A percentile compares a stretch with the other conserved stretches of the same genome.
Conservation (phyloP, 1,140 invertebrate species). For the Leptopilina boulardi region DNA sequence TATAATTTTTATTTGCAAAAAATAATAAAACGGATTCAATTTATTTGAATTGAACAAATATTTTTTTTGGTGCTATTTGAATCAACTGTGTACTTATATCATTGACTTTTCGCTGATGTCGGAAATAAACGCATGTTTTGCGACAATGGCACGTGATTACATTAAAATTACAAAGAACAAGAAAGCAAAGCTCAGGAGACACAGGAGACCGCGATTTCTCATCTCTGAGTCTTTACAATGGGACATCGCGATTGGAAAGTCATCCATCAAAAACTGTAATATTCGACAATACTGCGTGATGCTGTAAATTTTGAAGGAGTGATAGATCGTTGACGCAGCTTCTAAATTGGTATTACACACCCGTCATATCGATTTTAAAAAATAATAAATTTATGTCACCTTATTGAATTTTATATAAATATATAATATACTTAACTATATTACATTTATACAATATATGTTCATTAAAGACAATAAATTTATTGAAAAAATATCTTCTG, state of each 20-base stretch:
- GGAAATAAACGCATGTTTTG: too few relatives aligned
- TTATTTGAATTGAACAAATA: too few relatives aligned
- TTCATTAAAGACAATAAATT: too few relatives aligned
- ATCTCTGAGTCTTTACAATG: slow-evolving; percentile 51
- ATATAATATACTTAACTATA: too few relatives aligned
- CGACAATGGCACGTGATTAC: slow-evolving; percentile 8
- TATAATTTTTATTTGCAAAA: too few relatives aligned
- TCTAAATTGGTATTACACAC: slow-evolving; percentile 44
- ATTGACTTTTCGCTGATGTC: too few relatives aligned
- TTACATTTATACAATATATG: too few relatives aligned
- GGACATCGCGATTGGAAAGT: slow-evolving; percentile 65
- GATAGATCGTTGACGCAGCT: slow-evolving; percentile 60
- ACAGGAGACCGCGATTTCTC: slow-evolving; percentile 26
- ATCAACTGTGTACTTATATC: too few relatives aligned
- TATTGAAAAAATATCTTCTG: too few relatives aligned
- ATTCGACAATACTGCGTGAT: slow-evolving; percentile 52
- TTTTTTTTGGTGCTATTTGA: not conserved
- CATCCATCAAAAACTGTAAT: slow-evolving; percentile 67
- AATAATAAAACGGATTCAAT: too few relatives aligned
- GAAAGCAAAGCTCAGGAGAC: slow-evolving; percentile 9
- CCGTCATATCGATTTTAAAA: slow-evolving; percentile 50
- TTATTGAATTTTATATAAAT: slow-evolving; percentile 33
- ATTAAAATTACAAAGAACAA: slow-evolving; percentile 31
- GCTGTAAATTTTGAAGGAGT: slow-evolving; percentile 64
- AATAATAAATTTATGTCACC: slow-evolving; percentile 53